Percentiles rank a stretch among this genome's conserved stretches.
Conservation (phyloP, 30 jellyfish, hydroid and myxozoan genomes). For the Cassiopea andromeda region DNA sequence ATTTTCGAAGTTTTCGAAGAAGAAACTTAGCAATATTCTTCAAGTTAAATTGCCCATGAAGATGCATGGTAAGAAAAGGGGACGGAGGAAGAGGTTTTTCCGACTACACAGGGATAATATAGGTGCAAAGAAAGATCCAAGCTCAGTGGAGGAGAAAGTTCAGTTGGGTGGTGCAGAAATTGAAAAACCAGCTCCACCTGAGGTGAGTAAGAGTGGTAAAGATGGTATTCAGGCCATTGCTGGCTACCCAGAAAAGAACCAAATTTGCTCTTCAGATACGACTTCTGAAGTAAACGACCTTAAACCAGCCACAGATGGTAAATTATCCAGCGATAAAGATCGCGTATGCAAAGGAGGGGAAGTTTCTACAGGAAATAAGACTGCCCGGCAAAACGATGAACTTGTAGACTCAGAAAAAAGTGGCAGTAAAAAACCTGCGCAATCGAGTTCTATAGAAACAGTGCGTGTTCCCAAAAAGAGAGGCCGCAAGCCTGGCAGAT, state of each 20-base stretch:
- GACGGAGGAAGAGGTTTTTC: conserved; percentile 5
- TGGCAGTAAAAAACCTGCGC: background rate
- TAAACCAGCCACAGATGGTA: background rate
- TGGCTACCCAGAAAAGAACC: background rate
- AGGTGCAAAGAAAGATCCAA: background rate
- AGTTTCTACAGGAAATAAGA: background rate
- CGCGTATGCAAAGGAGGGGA: background rate
- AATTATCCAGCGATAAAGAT: background rate
- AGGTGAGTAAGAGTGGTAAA: background rate
- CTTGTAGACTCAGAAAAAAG: background rate
- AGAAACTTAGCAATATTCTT: conserved; percentile 21
- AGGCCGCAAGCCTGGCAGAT: background rate
- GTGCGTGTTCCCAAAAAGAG: conserved; percentile 14
- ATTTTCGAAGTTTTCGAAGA: background rate
- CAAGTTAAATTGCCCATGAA: conserved; percentile 22
- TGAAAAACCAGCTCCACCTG: background rate
- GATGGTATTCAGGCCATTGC: background rate
- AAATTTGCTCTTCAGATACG: background rate
- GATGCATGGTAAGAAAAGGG: background rate
- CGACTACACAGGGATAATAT: background rate
- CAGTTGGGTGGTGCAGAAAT: background rate
- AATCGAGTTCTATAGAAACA: background rate
- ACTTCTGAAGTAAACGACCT: background rate
- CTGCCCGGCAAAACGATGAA: background rate
- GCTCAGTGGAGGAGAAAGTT: background rate